phyloP scores from a whole-genome alignment of 2,888 invertebrate genomes.

The Eucera pruinosa region DNA sequence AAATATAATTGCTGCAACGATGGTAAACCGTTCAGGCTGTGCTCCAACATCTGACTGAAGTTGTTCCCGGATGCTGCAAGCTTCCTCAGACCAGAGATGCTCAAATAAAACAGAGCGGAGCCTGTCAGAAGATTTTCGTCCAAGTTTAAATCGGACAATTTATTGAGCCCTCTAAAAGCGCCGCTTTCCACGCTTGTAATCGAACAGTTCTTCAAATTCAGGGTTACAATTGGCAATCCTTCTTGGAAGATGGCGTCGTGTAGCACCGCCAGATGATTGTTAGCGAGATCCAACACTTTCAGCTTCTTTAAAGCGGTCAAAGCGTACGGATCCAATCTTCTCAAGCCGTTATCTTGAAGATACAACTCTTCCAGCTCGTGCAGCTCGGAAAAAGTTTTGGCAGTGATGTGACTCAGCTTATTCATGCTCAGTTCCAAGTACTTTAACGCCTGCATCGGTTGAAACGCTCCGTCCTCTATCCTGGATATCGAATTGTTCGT shows the following conservation, averaged over 20 bases:
- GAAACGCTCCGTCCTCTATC: conserved; percentile 93
- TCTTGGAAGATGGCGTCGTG: conserved; percentile 91
- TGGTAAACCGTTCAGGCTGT: conserved; percentile 91
- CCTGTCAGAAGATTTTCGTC: conserved; percentile 90
- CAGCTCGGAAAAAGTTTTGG: conserved; percentile 91
- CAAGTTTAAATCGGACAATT: conserved; percentile 91
- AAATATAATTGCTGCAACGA: conserved; percentile 90
- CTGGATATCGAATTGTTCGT: conserved; percentile 92
- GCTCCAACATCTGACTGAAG: conserved; percentile 89
- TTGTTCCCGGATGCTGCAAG: conserved; percentile 91
- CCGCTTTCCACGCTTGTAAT: conserved; percentile 90
- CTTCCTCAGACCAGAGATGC: conserved; percentile 90
- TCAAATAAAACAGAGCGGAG: conserved; percentile 89
- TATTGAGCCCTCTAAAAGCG: conserved; percentile 90
- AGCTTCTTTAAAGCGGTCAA: conserved; percentile 91
- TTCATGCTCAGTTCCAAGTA: conserved; percentile 93
- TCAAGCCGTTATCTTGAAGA: conserved; percentile 90
- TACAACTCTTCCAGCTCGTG: conserved; percentile 92
- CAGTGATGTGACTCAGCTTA: conserved; percentile 88
- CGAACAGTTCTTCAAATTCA: conserved; percentile 91
- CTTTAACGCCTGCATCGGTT: conserved; percentile 90
- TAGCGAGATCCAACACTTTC: conserved; percentile 91
- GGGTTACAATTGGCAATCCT: conserved; percentile 89
- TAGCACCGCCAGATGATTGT: conserved; percentile 90
- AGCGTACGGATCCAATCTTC: conserved; percentile 89